Evolutionary conservation across 2,888 invertebrate species (phyloP).

Genomic region (Neoaliturus tenellus): DNA sequence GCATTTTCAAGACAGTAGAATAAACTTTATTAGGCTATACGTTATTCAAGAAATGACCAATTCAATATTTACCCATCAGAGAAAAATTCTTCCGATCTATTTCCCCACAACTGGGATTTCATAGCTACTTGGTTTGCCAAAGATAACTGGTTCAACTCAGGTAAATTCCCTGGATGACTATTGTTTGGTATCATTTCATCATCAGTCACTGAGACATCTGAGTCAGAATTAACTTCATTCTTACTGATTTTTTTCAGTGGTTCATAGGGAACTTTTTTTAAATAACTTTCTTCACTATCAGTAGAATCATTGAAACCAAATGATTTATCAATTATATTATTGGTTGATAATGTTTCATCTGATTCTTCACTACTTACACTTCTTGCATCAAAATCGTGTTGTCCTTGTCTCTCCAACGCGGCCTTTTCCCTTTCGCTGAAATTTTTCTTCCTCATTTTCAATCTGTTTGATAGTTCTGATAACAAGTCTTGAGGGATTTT

Average conservation of each 20-base stretch:
- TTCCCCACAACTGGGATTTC: slow-evolving; percentile 37
- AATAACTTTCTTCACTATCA: background rate
- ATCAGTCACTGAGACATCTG: background rate
- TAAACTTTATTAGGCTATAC: no score
- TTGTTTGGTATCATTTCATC: background rate
- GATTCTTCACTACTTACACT: background rate
- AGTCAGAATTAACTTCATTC: background rate
- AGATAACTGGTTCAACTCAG: background rate
- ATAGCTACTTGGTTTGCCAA: slow-evolving; percentile 22
- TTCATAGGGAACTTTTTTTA: background rate
- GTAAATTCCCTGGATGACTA: background rate
- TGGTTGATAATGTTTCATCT: background rate
- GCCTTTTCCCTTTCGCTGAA: slow-evolving; percentile 9
- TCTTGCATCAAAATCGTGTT: slow-evolving; percentile 1
- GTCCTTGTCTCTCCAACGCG: slow-evolving; percentile 5
- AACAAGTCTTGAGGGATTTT: slow-evolving; percentile 3
- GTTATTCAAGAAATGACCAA: no score
- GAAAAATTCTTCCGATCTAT: slow-evolving; percentile 1
- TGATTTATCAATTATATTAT: background rate
- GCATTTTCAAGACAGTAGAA: no score
- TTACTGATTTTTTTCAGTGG: background rate
- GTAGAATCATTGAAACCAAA: background rate
- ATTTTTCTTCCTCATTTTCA: slow-evolving; percentile 14
- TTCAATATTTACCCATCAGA: slow-evolving; percentile 43
- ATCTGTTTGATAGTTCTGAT: slow-evolving; percentile 5